These are phyloP conservation scores for Galaxea fascicularis DNA, from an alignment of 92 coral and sea anemone genomes.

Conservation along the genomic window DNA sequence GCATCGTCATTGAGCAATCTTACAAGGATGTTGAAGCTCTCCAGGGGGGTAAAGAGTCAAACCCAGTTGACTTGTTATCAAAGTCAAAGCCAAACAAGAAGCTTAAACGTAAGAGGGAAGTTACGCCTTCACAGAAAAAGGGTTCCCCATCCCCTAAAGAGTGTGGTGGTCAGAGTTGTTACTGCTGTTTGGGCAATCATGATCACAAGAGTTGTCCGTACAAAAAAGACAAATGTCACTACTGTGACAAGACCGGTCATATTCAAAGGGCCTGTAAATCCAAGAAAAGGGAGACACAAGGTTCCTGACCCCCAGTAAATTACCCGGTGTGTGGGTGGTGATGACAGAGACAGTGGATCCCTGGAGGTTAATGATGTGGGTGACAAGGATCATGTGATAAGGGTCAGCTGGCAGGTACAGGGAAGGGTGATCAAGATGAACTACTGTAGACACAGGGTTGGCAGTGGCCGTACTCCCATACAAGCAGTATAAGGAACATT, in stretches of 20 bases:
- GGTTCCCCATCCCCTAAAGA: too few species aligned
- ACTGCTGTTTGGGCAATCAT: too few species aligned
- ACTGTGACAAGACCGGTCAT: conserved; percentile 33
- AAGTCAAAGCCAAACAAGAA: conserved; percentile 23
- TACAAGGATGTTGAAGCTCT: too few species aligned
- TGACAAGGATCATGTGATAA: not conserved
- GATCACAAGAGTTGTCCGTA: conserved; percentile 52
- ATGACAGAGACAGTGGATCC: too few species aligned
- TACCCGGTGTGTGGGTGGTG: conserved; percentile 21
- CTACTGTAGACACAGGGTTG: too few species aligned
- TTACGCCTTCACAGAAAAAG: too few species aligned
- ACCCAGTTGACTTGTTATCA: conserved; percentile 26
- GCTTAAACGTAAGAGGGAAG: too few species aligned
- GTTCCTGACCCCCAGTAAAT: too few species aligned
- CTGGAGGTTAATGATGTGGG: conserved; percentile 45
- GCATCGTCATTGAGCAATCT: too few species aligned
- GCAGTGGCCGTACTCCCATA: too few species aligned
- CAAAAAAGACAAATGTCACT: conserved; percentile 56
- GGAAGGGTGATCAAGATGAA: conserved; percentile 35
- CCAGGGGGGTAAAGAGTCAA: conserved; percentile 37
- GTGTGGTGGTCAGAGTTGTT: too few species aligned
- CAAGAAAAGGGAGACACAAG: too few species aligned
- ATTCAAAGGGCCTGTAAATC: conserved; percentile 3
- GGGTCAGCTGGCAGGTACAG: not conserved
- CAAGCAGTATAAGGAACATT: conserved; percentile 29